A percentile compares a stretch with the other conserved stretches of the same genome.
Evolutionary conservation across 2,888 invertebrate species (phyloP).

Genomic region (Lasioglossum oenotherae): DNA sequence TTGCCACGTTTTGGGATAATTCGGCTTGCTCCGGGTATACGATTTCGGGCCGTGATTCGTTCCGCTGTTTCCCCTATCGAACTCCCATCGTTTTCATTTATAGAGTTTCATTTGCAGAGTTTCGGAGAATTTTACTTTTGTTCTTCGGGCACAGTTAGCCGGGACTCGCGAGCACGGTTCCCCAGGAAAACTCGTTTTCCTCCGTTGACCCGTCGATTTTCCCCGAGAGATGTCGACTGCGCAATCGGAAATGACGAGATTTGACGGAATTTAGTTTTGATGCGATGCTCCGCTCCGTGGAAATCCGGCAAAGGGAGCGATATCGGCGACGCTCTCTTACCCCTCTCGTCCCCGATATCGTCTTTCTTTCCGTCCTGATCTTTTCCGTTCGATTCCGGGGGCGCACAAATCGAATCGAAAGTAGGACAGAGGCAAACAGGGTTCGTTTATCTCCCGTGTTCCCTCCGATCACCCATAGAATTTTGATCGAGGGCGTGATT

Average conservation of each 20-base stretch:
- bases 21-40: neutral
- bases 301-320: conserved; percentile 46
- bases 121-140: neutral
- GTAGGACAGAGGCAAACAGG: conserved; percentile 60
- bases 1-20: neutral
- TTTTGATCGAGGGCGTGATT: conserved; percentile 35
- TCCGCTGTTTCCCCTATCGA: neutral
- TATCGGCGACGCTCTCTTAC: conserved; percentile 27
- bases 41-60: neutral
- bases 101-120: neutral
- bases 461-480: conserved; percentile 27
- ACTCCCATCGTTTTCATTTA: neutral
- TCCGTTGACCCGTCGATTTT: conserved; percentile 30
- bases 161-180: neutral
- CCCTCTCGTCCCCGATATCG: conserved; percentile 28
- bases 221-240: neutral
- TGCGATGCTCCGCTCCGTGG: conserved; percentile 29
- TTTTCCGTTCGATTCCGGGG: conserved; percentile 54
- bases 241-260: conserved; percentile 56
- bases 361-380: conserved; percentile 45
- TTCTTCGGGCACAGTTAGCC: neutral
- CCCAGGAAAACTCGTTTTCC: neutral
- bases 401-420: conserved; percentile 72
- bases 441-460: conserved; percentile 58
- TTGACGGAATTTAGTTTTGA: conserved; percentile 54